A percentile compares a stretch with the other conserved stretches of the same genome.
Conservation (phyloP, 1,140 invertebrate species). For the Sogatella furcifera region DNA sequence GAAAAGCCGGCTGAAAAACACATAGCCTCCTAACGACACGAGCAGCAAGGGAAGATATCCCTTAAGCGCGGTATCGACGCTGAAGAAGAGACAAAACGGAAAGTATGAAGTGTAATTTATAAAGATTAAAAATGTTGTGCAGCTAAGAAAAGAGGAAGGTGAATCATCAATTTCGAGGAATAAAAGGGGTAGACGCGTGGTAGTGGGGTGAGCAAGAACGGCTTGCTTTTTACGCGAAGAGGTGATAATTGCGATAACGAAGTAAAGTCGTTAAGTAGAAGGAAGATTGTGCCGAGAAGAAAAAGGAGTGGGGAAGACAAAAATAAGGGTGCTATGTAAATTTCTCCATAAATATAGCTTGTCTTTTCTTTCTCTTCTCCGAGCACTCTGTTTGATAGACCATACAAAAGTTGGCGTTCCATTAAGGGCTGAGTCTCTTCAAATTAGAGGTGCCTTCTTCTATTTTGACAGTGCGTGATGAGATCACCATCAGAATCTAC, state of each 20-base stretch:
- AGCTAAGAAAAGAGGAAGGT: background rate
- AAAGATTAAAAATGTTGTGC: background rate
- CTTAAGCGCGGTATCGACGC: background rate
- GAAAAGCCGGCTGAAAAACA: too few species aligned
- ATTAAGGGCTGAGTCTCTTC: too few species aligned
- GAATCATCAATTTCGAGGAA: background rate
- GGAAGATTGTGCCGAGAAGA: too few species aligned
- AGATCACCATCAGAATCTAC: too few species aligned
- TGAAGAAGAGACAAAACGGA: background rate
- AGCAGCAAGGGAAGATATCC: background rate
- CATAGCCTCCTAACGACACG: too few species aligned
- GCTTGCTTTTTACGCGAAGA: background rate
- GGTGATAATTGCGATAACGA: slow-evolving; percentile 1
- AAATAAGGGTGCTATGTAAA: background rate
- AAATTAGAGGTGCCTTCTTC: too few species aligned
- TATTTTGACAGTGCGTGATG: too few species aligned
- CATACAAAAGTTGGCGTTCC: too few species aligned
- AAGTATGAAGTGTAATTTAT: slow-evolving; percentile 1
- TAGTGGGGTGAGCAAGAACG: too few species aligned
- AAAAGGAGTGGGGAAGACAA: background rate
- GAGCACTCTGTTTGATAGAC: too few species aligned
- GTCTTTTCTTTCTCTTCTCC: background rate
- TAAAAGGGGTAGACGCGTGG: too few species aligned
- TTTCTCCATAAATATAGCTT: background rate
- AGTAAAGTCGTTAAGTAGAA: background rate